phyloP scores from a whole-genome alignment of 1,140 invertebrate genomes.

The Bradysia coprophila region DNA sequence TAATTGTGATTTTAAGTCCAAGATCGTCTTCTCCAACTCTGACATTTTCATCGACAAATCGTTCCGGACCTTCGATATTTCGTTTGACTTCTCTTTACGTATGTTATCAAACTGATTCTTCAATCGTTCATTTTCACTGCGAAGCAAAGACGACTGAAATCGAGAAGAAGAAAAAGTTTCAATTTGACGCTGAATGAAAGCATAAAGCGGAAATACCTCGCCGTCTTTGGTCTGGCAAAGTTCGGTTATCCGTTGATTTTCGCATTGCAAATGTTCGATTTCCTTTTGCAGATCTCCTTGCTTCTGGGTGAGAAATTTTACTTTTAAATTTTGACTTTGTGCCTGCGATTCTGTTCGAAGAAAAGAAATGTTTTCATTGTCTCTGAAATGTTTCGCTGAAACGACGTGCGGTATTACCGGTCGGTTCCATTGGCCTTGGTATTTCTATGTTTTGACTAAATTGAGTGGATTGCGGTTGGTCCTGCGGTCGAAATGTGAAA shows the following conservation, averaged over 20 bases:
- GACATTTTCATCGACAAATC: not conserved
- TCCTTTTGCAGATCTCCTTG: not conserved
- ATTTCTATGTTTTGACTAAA: not conserved
- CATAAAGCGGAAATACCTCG: not conserved
- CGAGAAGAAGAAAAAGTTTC: not conserved
- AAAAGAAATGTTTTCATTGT: not conserved
- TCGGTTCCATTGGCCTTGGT: not conserved
- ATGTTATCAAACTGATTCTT: not conserved
- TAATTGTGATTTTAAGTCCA: not conserved
- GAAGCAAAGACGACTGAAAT: not conserved
- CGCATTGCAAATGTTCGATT: not conserved
- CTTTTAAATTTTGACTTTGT: not conserved
- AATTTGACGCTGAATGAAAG: not conserved
- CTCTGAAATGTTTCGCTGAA: no score
- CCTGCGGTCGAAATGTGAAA: no score
- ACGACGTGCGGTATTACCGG: no score
- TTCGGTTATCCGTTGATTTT: not conserved
- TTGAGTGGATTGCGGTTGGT: no score
- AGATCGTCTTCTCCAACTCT: not conserved
- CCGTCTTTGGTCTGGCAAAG: not conserved
- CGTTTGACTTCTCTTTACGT: not conserved
- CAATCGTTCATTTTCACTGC: not conserved
- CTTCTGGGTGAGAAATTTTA: not conserved
- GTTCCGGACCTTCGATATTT: not conserved
- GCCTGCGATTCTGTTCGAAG: not conserved